A percentile compares a stretch with the other conserved stretches of the same genome.
Conservation (phyloP, 2,888 invertebrate species). For the Agriopis aurantiaria region DNA sequence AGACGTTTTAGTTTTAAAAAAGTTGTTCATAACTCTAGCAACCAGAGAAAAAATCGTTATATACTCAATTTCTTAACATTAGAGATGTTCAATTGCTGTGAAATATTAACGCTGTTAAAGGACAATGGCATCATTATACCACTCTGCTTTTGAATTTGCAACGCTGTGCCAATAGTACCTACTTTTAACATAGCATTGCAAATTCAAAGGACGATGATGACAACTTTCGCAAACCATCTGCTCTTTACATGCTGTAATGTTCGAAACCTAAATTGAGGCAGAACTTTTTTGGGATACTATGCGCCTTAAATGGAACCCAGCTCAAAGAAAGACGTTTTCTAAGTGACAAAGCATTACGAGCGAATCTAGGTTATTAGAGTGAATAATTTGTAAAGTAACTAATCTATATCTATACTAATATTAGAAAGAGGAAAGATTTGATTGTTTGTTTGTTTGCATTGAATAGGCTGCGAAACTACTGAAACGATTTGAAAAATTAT, state of each 20-base stretch:
- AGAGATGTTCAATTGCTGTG: not conserved
- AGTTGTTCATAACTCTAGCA: not conserved
- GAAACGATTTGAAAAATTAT: no score
- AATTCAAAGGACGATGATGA: constrained; percentile 2
- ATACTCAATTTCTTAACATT: no score
- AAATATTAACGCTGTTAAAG: not conserved
- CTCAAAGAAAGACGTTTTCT: not conserved
- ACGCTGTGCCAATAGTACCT: not conserved
- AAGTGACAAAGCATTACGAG: not conserved
- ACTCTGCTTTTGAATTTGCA: not conserved
- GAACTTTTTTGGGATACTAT: not conserved
- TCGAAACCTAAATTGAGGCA: constrained; percentile 15
- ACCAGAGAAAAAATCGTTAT: no score
- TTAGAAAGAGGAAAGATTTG: no score
- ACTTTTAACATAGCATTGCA: constrained; percentile 2
- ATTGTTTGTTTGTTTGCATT: no score
- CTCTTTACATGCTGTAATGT: constrained; percentile 23
- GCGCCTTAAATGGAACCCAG: constrained; percentile 1
- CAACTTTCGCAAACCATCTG: constrained; percentile 28
- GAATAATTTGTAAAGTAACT: not conserved
- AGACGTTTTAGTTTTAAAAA: not conserved
- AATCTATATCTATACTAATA: no score
- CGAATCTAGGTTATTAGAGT: not conserved
- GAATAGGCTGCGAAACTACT: no score
- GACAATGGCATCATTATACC: not conserved